Evolutionary conservation across 2,888 invertebrate genomes (phyloP).

Genomic region (Gryllus longicercus): DNA sequence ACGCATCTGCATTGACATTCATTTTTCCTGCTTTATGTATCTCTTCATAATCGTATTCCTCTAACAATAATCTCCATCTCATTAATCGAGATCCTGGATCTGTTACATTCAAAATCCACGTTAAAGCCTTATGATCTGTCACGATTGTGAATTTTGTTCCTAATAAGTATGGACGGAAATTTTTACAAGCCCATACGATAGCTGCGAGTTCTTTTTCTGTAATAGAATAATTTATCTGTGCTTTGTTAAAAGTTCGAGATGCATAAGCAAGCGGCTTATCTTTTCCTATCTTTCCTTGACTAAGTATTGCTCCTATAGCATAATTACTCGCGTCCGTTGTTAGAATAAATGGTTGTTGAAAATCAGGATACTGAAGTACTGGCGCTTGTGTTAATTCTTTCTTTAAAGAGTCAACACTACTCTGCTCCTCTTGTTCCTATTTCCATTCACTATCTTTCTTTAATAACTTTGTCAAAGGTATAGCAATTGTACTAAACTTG

Average conservation of each 20-base stretch:
- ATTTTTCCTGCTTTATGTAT: too few relatives aligned
- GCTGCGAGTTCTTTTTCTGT: too few relatives aligned
- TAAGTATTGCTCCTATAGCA: background rate
- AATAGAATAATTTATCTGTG: too few relatives aligned
- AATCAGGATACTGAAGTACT: background rate
- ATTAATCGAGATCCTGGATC: background rate
- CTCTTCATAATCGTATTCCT: too few relatives aligned
- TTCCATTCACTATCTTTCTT: background rate
- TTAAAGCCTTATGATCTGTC: background rate
- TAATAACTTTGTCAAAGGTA: background rate
- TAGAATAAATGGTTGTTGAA: background rate
- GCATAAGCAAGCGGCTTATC: too few relatives aligned
- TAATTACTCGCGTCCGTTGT: background rate
- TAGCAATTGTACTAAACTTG: background rate
- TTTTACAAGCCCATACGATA: too few relatives aligned
- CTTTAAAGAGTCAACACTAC: background rate
- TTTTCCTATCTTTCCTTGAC: too few relatives aligned
- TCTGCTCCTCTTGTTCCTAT: background rate
- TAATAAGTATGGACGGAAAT: too few relatives aligned
- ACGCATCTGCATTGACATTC: too few relatives aligned
- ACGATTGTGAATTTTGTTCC: too few relatives aligned
- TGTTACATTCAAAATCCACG: background rate
- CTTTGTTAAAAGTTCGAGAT: too few relatives aligned
- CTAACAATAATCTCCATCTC: background rate
- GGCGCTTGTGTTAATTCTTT: background rate